Base-by-base conservation (phyloP, 2,888 invertebrate genomes). In the Cyrtodaria siliqua region DNA sequence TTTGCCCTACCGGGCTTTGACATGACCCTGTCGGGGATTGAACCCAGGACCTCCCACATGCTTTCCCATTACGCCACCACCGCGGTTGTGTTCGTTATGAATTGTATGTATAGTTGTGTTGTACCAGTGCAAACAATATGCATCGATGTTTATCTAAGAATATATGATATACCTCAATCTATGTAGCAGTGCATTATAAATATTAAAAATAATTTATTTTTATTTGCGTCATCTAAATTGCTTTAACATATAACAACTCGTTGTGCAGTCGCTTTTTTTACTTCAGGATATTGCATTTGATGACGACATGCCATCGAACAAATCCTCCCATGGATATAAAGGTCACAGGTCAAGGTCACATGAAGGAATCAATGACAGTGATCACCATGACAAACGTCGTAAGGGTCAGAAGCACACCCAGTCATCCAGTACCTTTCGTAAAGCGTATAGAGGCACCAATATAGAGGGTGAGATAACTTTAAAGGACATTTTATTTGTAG, bases 381-480 rank as follows among this genome's bases (percentile, higher is more conserved):
- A 64, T 3, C 8, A 29, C 3, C 68, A 59, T 12, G 55, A 47
- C 3, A 69, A 74, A 24, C 63, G 50, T 20, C 57, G 56, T 14
- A 75, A 68, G 33, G 44, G 40, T 8, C 26, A 66, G 0, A 42
- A 56, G 23, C 70, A 57, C 26, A 23, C 4, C 23, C 60, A 69
- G 23, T 50, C 29, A 27, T 27, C 79, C 3, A 57, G 20, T 33
- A 33, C 4, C 12, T 79, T 71, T 24, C 56, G 79, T 26, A 74
- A 61, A 53, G 74, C 74, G 16, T 68, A 67, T 49, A 70, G 79
- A 52, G 71, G 64, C 8, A 42, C 61, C 9, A 57, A 49, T n/a
- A 44, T 67, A 20, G 56, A 57, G 49, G 76, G 76, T 77, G 49
- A 24, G 52, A 18, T 8, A n/a, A n/a, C n/a, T n/a, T n/a, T n/a